Evolutionary conservation across 2,113 vertebrate genomes (phyloP).

Genomic region (Chloropsis cyanopogon): DNA sequence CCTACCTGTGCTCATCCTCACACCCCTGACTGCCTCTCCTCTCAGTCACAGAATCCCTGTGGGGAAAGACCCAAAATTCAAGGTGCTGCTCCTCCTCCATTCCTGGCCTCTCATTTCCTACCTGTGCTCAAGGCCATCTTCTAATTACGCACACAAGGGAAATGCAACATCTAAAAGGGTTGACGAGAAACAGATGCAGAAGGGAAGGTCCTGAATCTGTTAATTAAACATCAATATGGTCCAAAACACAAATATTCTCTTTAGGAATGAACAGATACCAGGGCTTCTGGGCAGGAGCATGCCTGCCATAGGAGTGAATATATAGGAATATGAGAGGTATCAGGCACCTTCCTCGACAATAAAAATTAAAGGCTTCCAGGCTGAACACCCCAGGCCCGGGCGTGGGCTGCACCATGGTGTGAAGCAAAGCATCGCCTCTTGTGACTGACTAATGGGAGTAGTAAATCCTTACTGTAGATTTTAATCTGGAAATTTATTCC

Average conservation of each 20-base stretch:
- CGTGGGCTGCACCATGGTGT: accelerated
- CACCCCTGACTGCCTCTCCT: accelerated
- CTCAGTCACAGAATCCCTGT: accelerated
- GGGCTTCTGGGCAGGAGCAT: not conserved
- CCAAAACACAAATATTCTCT: not conserved
- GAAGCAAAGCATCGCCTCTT: accelerated
- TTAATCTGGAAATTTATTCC: not conserved
- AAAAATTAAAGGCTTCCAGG: not conserved
- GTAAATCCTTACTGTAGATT: not conserved
- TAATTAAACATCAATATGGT: not conserved
- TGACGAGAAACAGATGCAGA: not conserved
- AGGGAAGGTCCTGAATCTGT: not conserved
- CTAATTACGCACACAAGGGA: not conserved
- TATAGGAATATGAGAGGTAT: accelerated
- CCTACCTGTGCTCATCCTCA: accelerated
- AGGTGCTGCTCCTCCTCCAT: not conserved
- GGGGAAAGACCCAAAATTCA: not conserved
- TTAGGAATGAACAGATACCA: not conserved
- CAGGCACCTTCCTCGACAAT: accelerated
- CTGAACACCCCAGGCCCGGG: not conserved
- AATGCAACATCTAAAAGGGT: not conserved
- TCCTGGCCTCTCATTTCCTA: not conserved
- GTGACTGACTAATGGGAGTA: not conserved
- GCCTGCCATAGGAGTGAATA: accelerated
- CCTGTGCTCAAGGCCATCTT: not conserved